These are phyloP conservation scores for Drosophila lacertosa DNA, from an alignment of 1,140 invertebrate species.

Conservation along the genomic window DNA sequence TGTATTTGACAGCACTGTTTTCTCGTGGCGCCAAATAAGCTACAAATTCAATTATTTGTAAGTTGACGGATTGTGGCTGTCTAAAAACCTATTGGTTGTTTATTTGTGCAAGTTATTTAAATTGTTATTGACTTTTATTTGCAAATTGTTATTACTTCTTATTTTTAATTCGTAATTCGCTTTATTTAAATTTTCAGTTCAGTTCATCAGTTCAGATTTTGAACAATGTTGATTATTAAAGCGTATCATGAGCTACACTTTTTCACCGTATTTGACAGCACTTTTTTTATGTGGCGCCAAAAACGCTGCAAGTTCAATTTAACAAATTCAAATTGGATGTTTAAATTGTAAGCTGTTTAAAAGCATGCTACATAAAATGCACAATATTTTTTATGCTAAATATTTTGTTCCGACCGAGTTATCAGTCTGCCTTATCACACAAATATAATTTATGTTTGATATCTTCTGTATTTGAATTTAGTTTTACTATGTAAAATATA, in stretches of 20 bases:
- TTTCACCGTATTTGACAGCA: constrained; percentile 10
- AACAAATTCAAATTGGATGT: not conserved
- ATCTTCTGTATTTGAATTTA: not conserved
- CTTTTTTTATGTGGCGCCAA: constrained; percentile 28
- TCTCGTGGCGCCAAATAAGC: no score
- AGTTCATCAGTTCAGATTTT: constrained; percentile 19
- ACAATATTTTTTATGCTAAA: not conserved
- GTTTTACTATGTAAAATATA: constrained; percentile 24
- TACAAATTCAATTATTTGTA: no score
- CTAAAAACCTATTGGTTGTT: constrained; percentile 61
- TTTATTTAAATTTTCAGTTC: constrained; percentile 19
- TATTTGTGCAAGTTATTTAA: constrained; percentile 23
- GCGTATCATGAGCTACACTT: not conserved
- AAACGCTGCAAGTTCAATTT: constrained; percentile 18
- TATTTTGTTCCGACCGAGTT: no score
- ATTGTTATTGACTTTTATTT: constrained; percentile 29
- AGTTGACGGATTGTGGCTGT: no score
- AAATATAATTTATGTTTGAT: not conserved
- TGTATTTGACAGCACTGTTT: no score
- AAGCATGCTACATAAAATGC: constrained; percentile 15
- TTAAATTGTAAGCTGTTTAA: not conserved
- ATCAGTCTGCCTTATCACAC: not conserved
- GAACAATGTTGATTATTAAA: constrained; percentile 16
- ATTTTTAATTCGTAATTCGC: not conserved
- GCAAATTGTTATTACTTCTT: constrained; percentile 15